phyloP scores from a whole-genome alignment of 2,888 invertebrate genomes.

The Brachypalpus laphriformis region DNA sequence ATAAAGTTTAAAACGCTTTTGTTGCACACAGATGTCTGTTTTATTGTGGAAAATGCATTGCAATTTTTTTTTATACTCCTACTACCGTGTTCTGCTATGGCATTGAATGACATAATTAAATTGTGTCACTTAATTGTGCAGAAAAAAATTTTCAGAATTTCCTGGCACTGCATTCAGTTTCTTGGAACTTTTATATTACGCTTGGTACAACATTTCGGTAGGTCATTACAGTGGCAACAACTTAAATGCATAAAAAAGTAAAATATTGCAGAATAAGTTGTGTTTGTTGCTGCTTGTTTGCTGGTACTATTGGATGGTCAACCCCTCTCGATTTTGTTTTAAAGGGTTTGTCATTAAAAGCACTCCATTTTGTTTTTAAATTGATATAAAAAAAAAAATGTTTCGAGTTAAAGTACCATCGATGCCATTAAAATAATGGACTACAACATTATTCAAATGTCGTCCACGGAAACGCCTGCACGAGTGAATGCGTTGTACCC shows the following conservation, averaged over 20 bases:
- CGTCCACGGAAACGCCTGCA: too few relatives aligned
- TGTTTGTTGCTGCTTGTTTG: too few relatives aligned
- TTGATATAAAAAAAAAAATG: too few relatives aligned
- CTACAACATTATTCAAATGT: too few relatives aligned
- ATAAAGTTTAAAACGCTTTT: too few relatives aligned
- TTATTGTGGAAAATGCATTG: constrained; percentile 1
- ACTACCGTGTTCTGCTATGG: constrained; percentile 12
- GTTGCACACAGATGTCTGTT: constrained; percentile 11
- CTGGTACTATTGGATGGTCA: too few relatives aligned
- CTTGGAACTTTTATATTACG: constrained; percentile 30
- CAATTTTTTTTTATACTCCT: constrained; percentile 3
- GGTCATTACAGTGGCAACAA: background rate
- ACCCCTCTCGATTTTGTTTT: too few relatives aligned
- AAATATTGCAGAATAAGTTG: background rate
- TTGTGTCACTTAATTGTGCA: constrained; percentile 33
- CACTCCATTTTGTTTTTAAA: too few relatives aligned
- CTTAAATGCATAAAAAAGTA: background rate
- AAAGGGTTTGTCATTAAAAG: too few relatives aligned
- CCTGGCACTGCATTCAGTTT: constrained; percentile 5
- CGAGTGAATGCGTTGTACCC: too few relatives aligned
- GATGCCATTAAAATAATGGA: too few relatives aligned
- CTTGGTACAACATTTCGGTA: background rate
- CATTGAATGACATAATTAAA: constrained; percentile 35
- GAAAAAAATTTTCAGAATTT: constrained; percentile 15
- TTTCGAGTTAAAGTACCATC: too few relatives aligned